Base-by-base conservation (phyloP, 1,140 invertebrate species). In the Macrotrachela quadricornifera region DNA sequence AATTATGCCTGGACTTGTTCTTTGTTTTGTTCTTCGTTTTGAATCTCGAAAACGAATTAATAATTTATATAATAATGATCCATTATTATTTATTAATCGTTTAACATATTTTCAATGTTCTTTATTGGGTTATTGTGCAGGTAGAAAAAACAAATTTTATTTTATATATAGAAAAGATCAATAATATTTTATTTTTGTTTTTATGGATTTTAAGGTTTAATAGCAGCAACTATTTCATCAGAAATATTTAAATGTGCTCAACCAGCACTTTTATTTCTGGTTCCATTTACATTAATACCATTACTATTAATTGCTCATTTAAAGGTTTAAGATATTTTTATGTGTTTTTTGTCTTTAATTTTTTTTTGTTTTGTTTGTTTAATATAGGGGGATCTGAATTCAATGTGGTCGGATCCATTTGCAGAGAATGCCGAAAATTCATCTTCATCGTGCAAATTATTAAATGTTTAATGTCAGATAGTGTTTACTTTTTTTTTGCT, bases 401-500 rank as follows among this genome's bases (percentile, higher is more conserved):
- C 86, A 60, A 94, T 94, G 87, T 94, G 88, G 88, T 86, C 83
- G 64, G 87, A 92, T 73, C 87, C 88, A 39, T 94, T 94, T 30
- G 21, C 2, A 4, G 21, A 30, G 21, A 30, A 30, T 30, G 21
- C 3, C 21, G 21, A 30, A 69, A 85, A 84, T 68, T 75, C 79
- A 59, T 79, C 82, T 61, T 76, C 74, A 64, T 75, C 77, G 59
- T 76, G 78, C 50, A 83, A 83, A 67, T 77, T 80, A 64, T 72
- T 79, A 68, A 78, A 80, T 65, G 79, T 81, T 72, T 80, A 59
- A 67, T 52, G n/a, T 45, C n/a, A 30, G n/a, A 30, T 30, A 30
- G 21, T 30, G 21, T 30, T 2, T 30, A 4, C 8, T 30, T 30
- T 30, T 30, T 30, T 30, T 30, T 8, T 30, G 2, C 21, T 30